Evolutionary conservation across 2,113 vertebrate genomes (phyloP), one percentile per base, ranked within the genome.

Genomic region (Seriola aureovittata): DNA sequence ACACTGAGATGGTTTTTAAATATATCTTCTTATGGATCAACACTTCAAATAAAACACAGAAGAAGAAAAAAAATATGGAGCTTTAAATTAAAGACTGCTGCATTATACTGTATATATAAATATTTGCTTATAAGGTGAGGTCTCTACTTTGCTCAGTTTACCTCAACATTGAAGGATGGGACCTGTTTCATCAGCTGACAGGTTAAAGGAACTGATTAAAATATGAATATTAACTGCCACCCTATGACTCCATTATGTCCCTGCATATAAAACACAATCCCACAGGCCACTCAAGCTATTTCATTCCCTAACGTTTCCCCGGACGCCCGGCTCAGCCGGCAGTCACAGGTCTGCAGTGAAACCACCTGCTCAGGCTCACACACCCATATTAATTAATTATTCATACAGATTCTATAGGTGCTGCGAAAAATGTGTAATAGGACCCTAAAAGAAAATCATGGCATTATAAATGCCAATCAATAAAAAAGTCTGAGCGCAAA

Each of bases 241-340:
- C 19, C 12, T 13, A 4, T 48, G 40, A 42, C 48, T 5, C 34
- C 42, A 63, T 52, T 50, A 52, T 79, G 34, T 81, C 36, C 65
- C 72, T 36, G 36, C 19, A 64, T 69, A 60, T 82, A 75, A 57
- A 52, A 4, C 11, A 13, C 12, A 78, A 78, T 75, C 69, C 60
- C 69, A 36, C 42, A 70, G 40, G 38, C 57, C 4, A 13, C 44
- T 73, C 52, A 60, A 81, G 57, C 66, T 52, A 57, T 75, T 75
- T 79, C 65, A 63, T 75, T 85, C 69, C 10, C 3, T 78, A 78
- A 88, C 63, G 86, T 78, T 46, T 88, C 81, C 44, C 57, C 36
- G 67, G 78, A 44, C 72, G 5, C 46, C 10, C 12, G 34, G 42
- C 8, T 29, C 34, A 62, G 65, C 36, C 19, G 57, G 59, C 48